Evolutionary conservation across 1,140 invertebrate genomes (phyloP).

Genomic region (Caenorhabditis inopinata): DNA sequence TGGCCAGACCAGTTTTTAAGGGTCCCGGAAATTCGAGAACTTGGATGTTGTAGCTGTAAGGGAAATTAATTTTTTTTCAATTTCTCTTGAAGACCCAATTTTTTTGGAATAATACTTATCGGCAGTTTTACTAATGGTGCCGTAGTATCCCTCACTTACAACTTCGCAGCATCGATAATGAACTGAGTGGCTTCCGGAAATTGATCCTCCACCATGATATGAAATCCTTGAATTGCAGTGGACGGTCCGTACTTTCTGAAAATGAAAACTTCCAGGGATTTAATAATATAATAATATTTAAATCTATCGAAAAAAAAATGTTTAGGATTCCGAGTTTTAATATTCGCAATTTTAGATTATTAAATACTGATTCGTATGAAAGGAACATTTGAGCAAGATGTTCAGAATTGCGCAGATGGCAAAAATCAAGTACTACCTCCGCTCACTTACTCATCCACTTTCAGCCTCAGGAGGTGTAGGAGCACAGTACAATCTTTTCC

Average conservation of each 20-base stretch:
- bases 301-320: no score
- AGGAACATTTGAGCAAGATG: not conserved
- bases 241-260: conserved; percentile 41
- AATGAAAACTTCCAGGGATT: no score
- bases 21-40: conserved; percentile 43
- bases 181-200: conserved; percentile 44
- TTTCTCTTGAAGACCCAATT: not conserved
- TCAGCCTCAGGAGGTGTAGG: conserved; percentile 32
- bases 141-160: conserved; percentile 13
- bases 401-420: no score
- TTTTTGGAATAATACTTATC: no score
- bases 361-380: no score
- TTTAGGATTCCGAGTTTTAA: no score
- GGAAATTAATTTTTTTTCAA: not conserved
- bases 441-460: conserved; percentile 35
- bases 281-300: no score
- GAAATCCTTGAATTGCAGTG: conserved; percentile 36
- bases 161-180: conserved; percentile 40
- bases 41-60: conserved; percentile 42
- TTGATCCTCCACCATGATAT: conserved; percentile 45
- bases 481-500: conserved; percentile 47
- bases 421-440: no score
- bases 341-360: no score
- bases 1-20: conserved; percentile 17
- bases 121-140: no score